Base-by-base conservation (phyloP, 1,140 invertebrate species). In the Armadillidium nasatum region DNA sequence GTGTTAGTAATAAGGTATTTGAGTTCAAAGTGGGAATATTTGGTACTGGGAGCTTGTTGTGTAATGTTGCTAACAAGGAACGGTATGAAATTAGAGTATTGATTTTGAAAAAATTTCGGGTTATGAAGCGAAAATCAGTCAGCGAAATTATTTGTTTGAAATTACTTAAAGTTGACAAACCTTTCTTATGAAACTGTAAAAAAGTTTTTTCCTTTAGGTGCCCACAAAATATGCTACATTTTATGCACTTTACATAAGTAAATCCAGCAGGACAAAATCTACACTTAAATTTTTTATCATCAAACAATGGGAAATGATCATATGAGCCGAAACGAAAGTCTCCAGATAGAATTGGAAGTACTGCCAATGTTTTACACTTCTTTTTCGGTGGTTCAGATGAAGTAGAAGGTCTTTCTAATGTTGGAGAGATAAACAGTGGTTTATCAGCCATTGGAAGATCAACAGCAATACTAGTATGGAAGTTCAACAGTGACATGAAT, bases 401-500 rank as follows among this genome's bases (percentile, higher is more conserved):
- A 7, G 21, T 3, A 15, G 69, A 71, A 2, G 69, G 69, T 4
- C 10, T 3, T 2, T 21, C 69, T 21, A 9, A 9, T 71, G 0
- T 71, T 15, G 3, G 13, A 19, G 43, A 3, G 21, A 71, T 15
- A 15, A 15, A 11, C 11, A 19, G 7, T 70, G 68, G 68, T 33
- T 70, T 70, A 10, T 19, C 68, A 19, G 23, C 19, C 19, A 10
- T 9, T 10, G 19, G 9, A 19, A 70, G 68, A 10, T 19, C 68
- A 21, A 11, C 68, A 10, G 68, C 68, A 10, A 70, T 19, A 9
- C 19, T 19, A 21, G 68, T 33, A 10, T 70, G 68, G 68, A 70
- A 70, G 23, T 70, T 19, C 19, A 70, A 70, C 19, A 70, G 19
- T 10, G 68, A 70, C 68, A 70, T 21, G 19, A 33, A 10, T 70